A percentile compares a stretch with the other conserved stretches of the same genome.
Evolutionary conservation across 2,888 invertebrate genomes (phyloP).

Genomic region (Latheticus oryzae): DNA sequence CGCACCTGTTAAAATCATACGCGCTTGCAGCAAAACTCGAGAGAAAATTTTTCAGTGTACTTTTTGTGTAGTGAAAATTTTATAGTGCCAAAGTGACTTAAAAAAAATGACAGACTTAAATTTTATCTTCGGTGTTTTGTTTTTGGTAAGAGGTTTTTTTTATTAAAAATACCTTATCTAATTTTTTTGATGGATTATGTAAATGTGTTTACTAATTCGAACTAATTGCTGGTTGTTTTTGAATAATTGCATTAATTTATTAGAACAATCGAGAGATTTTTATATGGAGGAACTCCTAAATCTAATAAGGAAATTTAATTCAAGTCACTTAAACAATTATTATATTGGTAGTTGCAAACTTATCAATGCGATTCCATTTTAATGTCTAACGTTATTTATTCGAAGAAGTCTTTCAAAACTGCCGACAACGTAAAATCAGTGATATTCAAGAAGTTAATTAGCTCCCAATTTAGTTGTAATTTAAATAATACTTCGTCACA

Average conservation of each 20-base stretch:
- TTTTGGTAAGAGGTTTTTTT: slow-evolving; percentile 22
- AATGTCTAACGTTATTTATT: too few relatives aligned
- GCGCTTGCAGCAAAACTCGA: slow-evolving; percentile 29
- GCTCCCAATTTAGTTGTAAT: slow-evolving; percentile 11
- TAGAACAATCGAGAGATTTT: not conserved
- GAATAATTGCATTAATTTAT: not conserved
- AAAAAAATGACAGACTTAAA: slow-evolving; percentile 4
- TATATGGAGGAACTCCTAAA: not conserved
- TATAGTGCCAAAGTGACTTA: slow-evolving; percentile 3
- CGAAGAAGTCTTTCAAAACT: too few relatives aligned
- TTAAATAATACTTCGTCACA: not conserved
- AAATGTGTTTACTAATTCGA: slow-evolving; percentile 2
- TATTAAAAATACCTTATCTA: too few relatives aligned
- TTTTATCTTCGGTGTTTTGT: slow-evolving; percentile 12
- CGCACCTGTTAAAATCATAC: slow-evolving; percentile 35
- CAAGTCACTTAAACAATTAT: slow-evolving; percentile 9
- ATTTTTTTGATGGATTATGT: not conserved
- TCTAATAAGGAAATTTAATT: slow-evolving; percentile 24
- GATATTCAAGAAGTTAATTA: slow-evolving; percentile 11
- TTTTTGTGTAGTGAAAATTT: not conserved
- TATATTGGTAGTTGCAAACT: not conserved
- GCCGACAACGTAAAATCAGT: slow-evolving; percentile 11
- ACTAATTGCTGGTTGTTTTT: slow-evolving; percentile 2
- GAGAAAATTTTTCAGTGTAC: not conserved
- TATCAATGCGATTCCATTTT: not conserved